A percentile compares a stretch with the other conserved stretches of the same genome.
phyloP scores from a whole-genome alignment of 2,797 vertebrate genomes.

The Gymnothorax javanicus region DNA sequence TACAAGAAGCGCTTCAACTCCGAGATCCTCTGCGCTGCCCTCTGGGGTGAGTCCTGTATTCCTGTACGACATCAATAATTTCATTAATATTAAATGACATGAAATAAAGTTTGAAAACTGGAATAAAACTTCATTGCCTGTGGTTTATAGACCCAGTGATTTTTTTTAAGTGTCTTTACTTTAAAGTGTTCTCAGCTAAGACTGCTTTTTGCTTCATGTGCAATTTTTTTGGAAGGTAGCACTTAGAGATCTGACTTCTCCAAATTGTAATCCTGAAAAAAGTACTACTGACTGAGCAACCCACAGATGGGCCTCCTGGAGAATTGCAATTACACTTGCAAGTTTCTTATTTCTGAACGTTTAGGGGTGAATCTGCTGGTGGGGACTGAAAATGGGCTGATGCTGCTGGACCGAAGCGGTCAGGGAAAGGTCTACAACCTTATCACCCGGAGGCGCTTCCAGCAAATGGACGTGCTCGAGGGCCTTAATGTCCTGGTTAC shows the following conservation, averaged over 20 bases:
- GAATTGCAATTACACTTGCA: conserved; percentile 31
- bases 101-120: neutral
- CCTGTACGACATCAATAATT: neutral
- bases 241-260: neutral
- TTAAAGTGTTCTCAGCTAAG: neutral
- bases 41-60: conserved; percentile 82
- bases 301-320: neutral
- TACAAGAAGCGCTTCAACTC: conserved; percentile 99
- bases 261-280: neutral
- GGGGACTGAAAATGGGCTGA: conserved; percentile 94
- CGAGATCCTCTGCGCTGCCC: conserved; percentile 93
- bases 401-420: conserved; percentile 95
- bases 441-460: conserved; percentile 92
- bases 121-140: neutral
- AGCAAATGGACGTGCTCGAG: conserved; percentile 97
- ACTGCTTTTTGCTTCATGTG: neutral
- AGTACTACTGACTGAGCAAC: neutral
- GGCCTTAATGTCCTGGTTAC: conserved; percentile 96
- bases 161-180: neutral
- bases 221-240: neutral
- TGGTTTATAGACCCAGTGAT: neutral
- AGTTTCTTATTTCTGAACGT: neutral
- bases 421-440: conserved; percentile 98
- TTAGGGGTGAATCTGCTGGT: conserved; percentile 94
- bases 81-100: neutral